phyloP scores from a whole-genome alignment of 2,113 vertebrate species.

The Elachura formosa region DNA sequence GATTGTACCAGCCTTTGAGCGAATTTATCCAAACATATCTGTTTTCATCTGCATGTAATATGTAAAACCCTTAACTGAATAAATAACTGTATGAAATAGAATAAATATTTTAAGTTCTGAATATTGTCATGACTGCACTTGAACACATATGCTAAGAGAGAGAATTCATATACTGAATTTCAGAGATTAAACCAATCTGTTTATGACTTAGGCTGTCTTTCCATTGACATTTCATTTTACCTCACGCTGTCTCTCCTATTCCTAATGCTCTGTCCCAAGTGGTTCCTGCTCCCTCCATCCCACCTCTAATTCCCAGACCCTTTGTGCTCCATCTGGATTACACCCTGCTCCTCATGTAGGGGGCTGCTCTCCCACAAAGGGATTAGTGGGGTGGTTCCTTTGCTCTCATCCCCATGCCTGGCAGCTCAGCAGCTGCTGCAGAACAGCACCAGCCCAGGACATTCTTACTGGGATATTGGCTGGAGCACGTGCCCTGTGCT shows the following conservation, averaged over 20 bases:
- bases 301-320: background rate
- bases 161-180: background rate
- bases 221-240: background rate
- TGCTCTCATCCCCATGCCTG: background rate
- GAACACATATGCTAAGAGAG: background rate
- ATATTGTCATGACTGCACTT: background rate
- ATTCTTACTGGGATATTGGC: accelerated
- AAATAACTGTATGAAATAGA: background rate
- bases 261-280: background rate
- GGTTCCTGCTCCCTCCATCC: background rate
- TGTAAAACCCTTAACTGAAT: background rate
- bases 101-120: background rate
- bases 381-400: background rate
- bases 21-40: background rate
- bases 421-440: background rate
- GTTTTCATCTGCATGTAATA: background rate
- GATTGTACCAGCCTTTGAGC: background rate
- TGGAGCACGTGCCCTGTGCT: background rate
- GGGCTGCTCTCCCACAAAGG: background rate
- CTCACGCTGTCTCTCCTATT: background rate
- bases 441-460: background rate
- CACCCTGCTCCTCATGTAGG: background rate
- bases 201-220: background rate
- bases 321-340: background rate
- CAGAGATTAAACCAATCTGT: background rate